Conservation (phyloP, 2,888 invertebrate species). For the Parnassius mnemosyne region DNA sequence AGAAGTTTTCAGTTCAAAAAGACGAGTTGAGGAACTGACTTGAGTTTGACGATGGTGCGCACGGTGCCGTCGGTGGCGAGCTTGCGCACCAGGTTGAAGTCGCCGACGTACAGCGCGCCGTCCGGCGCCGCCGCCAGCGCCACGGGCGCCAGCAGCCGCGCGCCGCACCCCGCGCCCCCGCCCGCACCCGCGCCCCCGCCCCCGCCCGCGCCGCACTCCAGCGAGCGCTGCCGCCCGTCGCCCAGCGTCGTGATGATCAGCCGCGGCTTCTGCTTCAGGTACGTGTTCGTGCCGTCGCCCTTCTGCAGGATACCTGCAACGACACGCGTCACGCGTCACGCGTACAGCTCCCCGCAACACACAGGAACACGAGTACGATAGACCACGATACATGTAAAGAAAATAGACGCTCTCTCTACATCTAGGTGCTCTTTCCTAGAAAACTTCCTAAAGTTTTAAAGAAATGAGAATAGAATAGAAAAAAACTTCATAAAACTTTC, state of each 20-base stretch:
- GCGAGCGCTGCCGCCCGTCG: conserved; percentile 92
- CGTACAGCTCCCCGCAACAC: too few species aligned
- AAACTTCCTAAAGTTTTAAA: too few species aligned
- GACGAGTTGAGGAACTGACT: conserved; percentile 78
- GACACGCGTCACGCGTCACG: neutral
- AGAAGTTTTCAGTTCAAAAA: too few species aligned
- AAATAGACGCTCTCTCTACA: too few species aligned
- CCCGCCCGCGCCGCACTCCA: conserved; percentile 91
- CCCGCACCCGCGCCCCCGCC: conserved; percentile 68
- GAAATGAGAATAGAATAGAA: too few species aligned
- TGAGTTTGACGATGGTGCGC: conserved; percentile 88
- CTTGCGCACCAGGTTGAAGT: conserved; percentile 95
- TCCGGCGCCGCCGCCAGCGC: conserved; percentile 95
- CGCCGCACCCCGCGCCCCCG: conserved; percentile 92
- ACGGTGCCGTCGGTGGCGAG: conserved; percentile 92
- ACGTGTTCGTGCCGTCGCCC: conserved; percentile 97
- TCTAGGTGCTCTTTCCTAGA: too few species aligned
- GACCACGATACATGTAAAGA: too few species aligned
- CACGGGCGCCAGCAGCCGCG: conserved; percentile 94
- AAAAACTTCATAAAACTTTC: too few species aligned
- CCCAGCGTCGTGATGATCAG: conserved; percentile 95
- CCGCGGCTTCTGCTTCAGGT: conserved; percentile 94
- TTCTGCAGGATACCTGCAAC: conserved; percentile 93
- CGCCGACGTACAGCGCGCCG: conserved; percentile 96
- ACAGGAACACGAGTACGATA: too few species aligned